Conservation (phyloP, 2,888 invertebrate genomes). For the Chrysotoxum bicinctum region DNA sequence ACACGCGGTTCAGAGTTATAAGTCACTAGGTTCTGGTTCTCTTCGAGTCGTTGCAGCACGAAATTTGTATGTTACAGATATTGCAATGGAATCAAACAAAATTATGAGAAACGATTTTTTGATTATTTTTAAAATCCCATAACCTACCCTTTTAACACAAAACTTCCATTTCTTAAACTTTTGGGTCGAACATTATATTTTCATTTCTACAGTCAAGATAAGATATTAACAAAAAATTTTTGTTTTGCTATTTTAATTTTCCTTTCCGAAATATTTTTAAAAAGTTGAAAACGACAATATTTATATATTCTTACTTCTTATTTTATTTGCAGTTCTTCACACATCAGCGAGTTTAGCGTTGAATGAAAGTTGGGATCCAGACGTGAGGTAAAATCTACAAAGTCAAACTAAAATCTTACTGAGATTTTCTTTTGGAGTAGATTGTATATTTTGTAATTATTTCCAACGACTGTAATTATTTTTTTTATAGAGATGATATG, state of each 20-base stretch:
- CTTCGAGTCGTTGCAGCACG: no score
- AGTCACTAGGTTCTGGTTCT: no score
- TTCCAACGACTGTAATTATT: not conserved
- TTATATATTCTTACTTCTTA: not conserved
- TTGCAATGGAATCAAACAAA: no score
- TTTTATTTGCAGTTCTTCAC: constrained; percentile 91
- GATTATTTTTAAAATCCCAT: no score
- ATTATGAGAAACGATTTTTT: no score
- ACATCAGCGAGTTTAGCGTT: constrained; percentile 98
- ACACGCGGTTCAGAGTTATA: no score
- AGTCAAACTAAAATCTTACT: constrained; percentile 60
- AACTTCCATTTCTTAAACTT: no score
- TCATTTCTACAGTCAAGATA: no score
- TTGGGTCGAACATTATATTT: no score
- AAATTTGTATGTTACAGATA: no score
- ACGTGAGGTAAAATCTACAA: constrained; percentile 85
- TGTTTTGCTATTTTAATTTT: not conserved
- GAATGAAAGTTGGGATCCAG: constrained; percentile 99
- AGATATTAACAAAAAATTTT: no score
- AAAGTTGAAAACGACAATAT: not conserved
- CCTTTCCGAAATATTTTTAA: not conserved
- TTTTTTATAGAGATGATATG: constrained; percentile 91
- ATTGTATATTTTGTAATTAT: constrained; percentile 47
- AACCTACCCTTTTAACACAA: no score
- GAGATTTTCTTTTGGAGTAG: constrained; percentile 3